Base-by-base conservation (phyloP, 2,113 vertebrate genomes). In the Lagopus muta region DNA sequence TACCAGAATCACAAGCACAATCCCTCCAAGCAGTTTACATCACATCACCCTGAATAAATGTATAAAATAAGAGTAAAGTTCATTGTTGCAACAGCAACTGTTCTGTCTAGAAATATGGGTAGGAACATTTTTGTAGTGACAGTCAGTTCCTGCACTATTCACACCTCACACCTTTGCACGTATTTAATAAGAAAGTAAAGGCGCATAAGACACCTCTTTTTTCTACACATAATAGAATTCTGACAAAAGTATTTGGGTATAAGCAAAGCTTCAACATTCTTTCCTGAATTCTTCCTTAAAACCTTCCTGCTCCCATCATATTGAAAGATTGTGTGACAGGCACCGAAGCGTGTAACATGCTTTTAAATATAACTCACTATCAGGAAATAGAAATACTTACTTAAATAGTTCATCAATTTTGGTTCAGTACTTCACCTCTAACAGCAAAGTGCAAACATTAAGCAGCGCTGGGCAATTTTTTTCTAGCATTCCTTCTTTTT, bases 71-170 rank as follows among this genome's bases (percentile, higher is more conserved):
- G 0, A 3, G n/a, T 61, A 84, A 60, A 83, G 25, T 10, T 86
- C 15, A 71, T 60, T 1, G 2, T 11, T 64, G 57, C 43, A 45
- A 8, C 34, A 25, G 25, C 88, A 55, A 24, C 78, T 7, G 24
- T 2, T 75, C 22, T 70, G 11, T 13, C 61, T 60, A 48, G 58
- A 84, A 69, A 40, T 4, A 64, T 0, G 0, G 0, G 1, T 32
- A 83, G 10, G 38, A 88, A 74, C 0, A 0, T 32, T 55, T 83
- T 58, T 71, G 32, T 55, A 43, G 16, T 8, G 34, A 83, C 11
- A 83, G 34, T 8, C 20, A 1, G 2, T 36, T 87, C 42, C 40
- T 55, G 47, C 58, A 64, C 8, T 62, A 32, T 11, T 54, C 50
- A 69, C 1, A 1, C 28, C 61, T 54, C 50, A 69, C 1, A 1